Conservation (phyloP, 37 sponge, comb jelly and placozoan genomes). For the Halichondria panicea region DNA sequence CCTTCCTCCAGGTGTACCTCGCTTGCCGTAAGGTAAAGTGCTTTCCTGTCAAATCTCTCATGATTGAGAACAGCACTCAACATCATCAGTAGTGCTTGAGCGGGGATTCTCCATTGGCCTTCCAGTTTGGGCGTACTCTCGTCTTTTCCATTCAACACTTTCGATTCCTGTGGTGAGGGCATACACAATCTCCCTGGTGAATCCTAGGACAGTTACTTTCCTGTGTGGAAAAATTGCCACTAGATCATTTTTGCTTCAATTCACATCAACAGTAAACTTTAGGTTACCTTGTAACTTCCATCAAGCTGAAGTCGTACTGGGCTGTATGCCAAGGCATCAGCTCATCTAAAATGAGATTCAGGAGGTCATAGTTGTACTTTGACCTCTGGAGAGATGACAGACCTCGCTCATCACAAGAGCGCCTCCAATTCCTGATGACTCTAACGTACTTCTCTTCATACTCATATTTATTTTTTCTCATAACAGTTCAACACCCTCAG, state of each 20-base stretch:
- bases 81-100: constrained; percentile 40
- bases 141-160: constrained; percentile 20
- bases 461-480: constrained; percentile 25
- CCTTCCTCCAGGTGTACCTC: constrained; percentile 2
- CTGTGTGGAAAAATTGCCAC: too few species aligned
- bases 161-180: constrained; percentile 33
- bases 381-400: constrained; percentile 17
- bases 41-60: constrained; percentile 7
- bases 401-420: constrained; percentile 38
- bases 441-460: constrained; percentile 37
- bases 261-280: too few species aligned
- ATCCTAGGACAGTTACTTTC: too few species aligned
- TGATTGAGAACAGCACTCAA: constrained; percentile 34
- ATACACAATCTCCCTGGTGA: constrained; percentile 20
- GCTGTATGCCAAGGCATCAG: constrained; percentile 42
- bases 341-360: constrained; percentile 30
- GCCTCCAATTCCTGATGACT: constrained; percentile 24
- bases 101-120: constrained; percentile 25
- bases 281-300: constrained; percentile 26
- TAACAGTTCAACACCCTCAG: constrained; percentile 1
- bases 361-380: constrained; percentile 18
- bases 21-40: constrained; percentile 14
- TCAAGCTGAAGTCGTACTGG: constrained; percentile 10
- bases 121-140: not conserved
- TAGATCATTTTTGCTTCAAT: too few species aligned